A percentile compares a stretch with the other conserved stretches of the same genome.
phyloP scores from a whole-genome alignment of 2,888 invertebrate genomes.

The Poecilobothrus nobilitatus region DNA sequence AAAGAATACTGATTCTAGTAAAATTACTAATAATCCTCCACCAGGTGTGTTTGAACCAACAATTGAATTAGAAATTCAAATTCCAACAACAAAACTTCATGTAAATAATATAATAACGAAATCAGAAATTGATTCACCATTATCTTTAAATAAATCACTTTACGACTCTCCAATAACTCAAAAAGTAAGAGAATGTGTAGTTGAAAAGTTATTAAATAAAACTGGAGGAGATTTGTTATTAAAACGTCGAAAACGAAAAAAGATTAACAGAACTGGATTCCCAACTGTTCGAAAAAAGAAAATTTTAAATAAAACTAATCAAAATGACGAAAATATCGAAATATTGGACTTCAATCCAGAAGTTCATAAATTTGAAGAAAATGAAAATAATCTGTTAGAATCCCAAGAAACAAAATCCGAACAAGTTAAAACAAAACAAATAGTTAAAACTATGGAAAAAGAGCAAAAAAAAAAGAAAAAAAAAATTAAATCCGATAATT shows the following conservation, averaged over 20 bases:
- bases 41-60: conserved; percentile 65
- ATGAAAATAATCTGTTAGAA: background rate
- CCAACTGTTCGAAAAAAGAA: conserved; percentile 77
- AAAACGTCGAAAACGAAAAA: conserved; percentile 59
- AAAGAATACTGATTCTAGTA: background rate
- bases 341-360: background rate
- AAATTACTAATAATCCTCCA: conserved; percentile 42
- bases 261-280: conserved; percentile 80
- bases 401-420: conserved; percentile 16
- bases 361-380: background rate
- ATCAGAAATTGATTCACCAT: conserved; percentile 42
- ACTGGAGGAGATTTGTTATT: conserved; percentile 41
- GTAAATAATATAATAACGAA: conserved; percentile 46
- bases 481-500: conserved; percentile 11
- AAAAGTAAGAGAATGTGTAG: conserved; percentile 33
- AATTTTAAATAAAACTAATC: conserved; percentile 30
- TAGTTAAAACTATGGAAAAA: background rate
- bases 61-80: conserved; percentile 58
- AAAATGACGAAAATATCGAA: background rate
- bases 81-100: conserved; percentile 49
- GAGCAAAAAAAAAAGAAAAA: conserved; percentile 13
- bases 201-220: conserved; percentile 40
- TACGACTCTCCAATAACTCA: conserved; percentile 22
- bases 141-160: conserved; percentile 33
- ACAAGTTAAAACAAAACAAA: conserved; percentile 19